Conservation (phyloP, 2,113 vertebrate genomes). For the Thymallus thymallus region DNA sequence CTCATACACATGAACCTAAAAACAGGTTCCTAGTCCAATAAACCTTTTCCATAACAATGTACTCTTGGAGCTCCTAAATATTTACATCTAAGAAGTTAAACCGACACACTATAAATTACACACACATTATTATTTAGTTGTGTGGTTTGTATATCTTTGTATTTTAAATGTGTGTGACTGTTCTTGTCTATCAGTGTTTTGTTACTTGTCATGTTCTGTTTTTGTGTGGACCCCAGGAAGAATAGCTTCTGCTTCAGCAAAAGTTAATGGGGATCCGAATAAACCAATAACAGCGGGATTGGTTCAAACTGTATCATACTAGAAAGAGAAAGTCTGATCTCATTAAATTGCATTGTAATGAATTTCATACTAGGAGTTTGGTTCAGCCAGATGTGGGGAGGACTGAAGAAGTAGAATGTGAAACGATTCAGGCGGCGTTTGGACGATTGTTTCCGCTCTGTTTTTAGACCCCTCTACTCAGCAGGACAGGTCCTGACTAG, state of each 20-base stretch:
- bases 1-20: background rate
- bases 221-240: too few relatives aligned
- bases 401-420: slow-evolving; percentile 19
- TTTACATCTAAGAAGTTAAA: background rate
- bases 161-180: too few relatives aligned
- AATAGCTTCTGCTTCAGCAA: too few relatives aligned
- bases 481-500: slow-evolving; percentile 10
- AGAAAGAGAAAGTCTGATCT: too few relatives aligned
- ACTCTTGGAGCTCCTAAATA: slow-evolving; percentile 3
- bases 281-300: background rate
- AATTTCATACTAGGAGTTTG: too few relatives aligned
- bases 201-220: too few relatives aligned
- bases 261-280: too few relatives aligned
- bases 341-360: too few relatives aligned
- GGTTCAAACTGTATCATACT: background rate
- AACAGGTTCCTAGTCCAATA: slow-evolving; percentile 3
- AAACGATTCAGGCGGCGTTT: slow-evolving; percentile 31
- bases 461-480: slow-evolving; percentile 1
- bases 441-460: slow-evolving; percentile 14
- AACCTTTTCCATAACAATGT: background rate
- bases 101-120: background rate
- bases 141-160: slow-evolving; percentile 7
- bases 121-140: too few relatives aligned
- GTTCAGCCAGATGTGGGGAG: slow-evolving; percentile 14
- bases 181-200: too few relatives aligned